These are phyloP conservation scores for Sebastes goodei DNA, from an alignment of 2,797 vertebrate genomes.

Conservation along the genomic window DNA sequence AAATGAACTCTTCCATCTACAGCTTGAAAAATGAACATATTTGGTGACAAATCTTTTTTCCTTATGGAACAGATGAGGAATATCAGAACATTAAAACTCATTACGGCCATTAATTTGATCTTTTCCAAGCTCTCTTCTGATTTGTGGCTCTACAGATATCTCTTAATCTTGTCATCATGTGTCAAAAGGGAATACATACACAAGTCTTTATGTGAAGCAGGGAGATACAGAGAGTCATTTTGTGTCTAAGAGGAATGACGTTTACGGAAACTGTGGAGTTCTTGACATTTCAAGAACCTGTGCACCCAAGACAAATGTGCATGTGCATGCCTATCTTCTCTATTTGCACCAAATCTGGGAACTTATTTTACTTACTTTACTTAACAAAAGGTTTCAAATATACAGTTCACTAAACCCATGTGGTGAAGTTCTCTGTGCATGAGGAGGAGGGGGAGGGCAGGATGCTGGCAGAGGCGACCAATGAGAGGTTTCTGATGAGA, in stretches of 20 bases:
- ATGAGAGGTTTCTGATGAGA: constrained; percentile 56
- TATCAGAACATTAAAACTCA: neutral
- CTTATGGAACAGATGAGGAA: no score
- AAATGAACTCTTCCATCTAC: neutral
- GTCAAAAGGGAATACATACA: neutral
- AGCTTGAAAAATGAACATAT: neutral
- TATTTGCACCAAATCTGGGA: no score
- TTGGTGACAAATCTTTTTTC: neutral
- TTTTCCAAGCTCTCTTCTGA: neutral
- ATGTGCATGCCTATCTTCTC: no score
- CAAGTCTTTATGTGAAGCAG: neutral
- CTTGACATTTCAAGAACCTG: no score
- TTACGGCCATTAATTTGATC: neutral
- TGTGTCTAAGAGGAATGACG: neutral
- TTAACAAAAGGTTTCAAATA: constrained; percentile 65
- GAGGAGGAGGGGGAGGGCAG: neutral
- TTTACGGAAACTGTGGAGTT: no score
- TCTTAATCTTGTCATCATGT: neutral
- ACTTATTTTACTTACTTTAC: no score
- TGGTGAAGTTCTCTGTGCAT: constrained; percentile 73
- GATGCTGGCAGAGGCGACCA: constrained; percentile 46
- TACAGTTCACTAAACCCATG: constrained; percentile 67
- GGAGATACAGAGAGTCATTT: neutral
- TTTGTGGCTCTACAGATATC: neutral
- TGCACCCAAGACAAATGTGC: no score